These are phyloP conservation scores for Agriopis aurantiaria DNA, from an alignment of 2,888 invertebrate species.

Conservation along the genomic window DNA sequence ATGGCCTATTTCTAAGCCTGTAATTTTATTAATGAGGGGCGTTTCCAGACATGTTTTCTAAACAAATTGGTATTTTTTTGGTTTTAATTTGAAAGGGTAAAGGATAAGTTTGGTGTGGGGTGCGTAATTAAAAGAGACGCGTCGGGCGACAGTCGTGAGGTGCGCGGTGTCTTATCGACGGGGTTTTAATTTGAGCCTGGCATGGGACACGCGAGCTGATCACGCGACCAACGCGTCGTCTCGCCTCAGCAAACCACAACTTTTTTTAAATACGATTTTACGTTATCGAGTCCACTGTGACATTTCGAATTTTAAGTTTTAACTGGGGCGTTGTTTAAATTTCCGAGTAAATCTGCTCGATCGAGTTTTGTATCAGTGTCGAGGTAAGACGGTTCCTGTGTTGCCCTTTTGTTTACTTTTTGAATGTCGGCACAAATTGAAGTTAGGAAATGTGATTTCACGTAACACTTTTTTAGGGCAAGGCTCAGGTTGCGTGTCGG, in stretches of 20 bases:
- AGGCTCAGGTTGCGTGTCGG: slow-evolving; percentile 77
- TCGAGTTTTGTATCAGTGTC: slow-evolving; percentile 54
- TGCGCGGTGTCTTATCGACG: slow-evolving; percentile 80
- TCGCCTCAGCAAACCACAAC: slow-evolving; percentile 55
- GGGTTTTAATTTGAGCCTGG: slow-evolving; percentile 83
- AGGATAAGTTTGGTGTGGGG: slow-evolving; percentile 78
- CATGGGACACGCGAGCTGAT: slow-evolving; percentile 82
- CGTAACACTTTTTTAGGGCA: slow-evolving; percentile 79
- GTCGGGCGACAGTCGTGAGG: slow-evolving; percentile 81
- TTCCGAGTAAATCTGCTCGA: slow-evolving; percentile 32
- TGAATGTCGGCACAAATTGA: slow-evolving; percentile 70
- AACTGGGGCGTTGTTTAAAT: slow-evolving; percentile 41
- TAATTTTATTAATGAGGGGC: slow-evolving; percentile 47
- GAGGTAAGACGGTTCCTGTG: slow-evolving; percentile 52
- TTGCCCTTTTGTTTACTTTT: slow-evolving; percentile 69
- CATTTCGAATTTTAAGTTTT: slow-evolving; percentile 52
- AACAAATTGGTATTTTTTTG: slow-evolving; percentile 31
- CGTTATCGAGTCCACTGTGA: slow-evolving; percentile 58
- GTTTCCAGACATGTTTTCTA: slow-evolving; percentile 30
- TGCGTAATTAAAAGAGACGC: slow-evolving; percentile 85
- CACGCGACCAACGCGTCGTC: slow-evolving; percentile 81
- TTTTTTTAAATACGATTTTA: slow-evolving; percentile 74
- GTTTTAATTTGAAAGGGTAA: slow-evolving; percentile 68
- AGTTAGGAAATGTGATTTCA: slow-evolving; percentile 84
- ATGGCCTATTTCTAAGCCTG: slow-evolving; percentile 43